Evolutionary conservation across 2,888 invertebrate species (phyloP).

Genomic region (Phyllotreta cruciferae): DNA sequence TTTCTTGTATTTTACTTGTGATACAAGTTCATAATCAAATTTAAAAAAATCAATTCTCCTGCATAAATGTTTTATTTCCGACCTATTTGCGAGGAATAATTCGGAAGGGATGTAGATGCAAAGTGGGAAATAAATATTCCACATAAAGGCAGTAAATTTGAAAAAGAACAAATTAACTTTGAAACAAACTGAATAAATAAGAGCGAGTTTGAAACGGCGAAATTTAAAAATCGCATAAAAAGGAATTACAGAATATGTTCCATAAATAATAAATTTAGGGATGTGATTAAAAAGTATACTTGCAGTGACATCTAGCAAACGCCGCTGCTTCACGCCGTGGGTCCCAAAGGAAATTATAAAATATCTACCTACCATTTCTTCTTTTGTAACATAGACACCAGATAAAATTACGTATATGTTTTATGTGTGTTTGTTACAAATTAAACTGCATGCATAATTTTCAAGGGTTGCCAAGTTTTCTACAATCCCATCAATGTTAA

Average conservation of each 20-base stretch:
- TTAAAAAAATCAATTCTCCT: no score
- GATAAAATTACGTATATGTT: slow-evolving; percentile 55
- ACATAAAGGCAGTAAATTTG: slow-evolving; percentile 36
- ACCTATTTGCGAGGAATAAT: slow-evolving; percentile 7
- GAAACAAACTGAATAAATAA: slow-evolving; percentile 45
- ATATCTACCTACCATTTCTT: slow-evolving; percentile 52
- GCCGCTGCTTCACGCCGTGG: slow-evolving; percentile 43
- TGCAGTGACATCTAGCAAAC: slow-evolving; percentile 52
- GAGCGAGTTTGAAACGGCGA: slow-evolving; percentile 38
- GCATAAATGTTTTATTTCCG: no score
- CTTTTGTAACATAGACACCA: slow-evolving; percentile 48
- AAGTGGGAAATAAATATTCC: slow-evolving; percentile 17
- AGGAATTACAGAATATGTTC: slow-evolving; percentile 48
- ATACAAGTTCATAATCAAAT: no score
- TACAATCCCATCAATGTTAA: neutral
- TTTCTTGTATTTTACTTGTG: no score
- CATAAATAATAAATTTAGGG: slow-evolving; percentile 53
- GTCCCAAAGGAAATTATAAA: slow-evolving; percentile 61
- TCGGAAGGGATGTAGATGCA: slow-evolving; percentile 6
- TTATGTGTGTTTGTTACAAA: slow-evolving; percentile 54
- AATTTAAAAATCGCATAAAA: slow-evolving; percentile 50
- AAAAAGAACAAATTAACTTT: slow-evolving; percentile 40
- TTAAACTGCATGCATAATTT: slow-evolving; percentile 53
- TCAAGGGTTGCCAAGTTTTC: slow-evolving; percentile 39
- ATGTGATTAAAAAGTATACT: slow-evolving; percentile 53